These are phyloP conservation scores for Malacoraja senta DNA, from an alignment of 2,797 vertebrate genomes.

Conservation along the genomic window DNA sequence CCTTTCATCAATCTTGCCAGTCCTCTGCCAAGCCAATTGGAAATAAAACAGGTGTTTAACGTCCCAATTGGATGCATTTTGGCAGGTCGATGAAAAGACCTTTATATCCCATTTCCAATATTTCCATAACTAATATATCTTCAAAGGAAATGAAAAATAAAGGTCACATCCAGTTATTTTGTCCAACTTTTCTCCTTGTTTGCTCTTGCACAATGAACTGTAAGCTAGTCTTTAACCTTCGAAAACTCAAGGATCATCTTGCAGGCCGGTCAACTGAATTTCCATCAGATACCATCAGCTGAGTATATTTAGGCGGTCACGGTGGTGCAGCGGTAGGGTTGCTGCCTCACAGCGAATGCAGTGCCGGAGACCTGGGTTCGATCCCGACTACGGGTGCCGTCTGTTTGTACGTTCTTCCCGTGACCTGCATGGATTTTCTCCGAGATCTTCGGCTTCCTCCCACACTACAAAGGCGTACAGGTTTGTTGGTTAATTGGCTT, in stretches of 20 bases:
- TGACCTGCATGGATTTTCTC: too few relatives aligned
- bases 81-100: not conserved
- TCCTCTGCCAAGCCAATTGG: not conserved
- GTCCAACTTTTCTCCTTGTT: not conserved
- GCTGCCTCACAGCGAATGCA: too few relatives aligned
- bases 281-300: not conserved
- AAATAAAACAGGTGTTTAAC: not conserved
- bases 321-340: too few relatives aligned
- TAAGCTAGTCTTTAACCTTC: not conserved
- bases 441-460: too few relatives aligned
- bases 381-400: too few relatives aligned
- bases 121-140: not conserved
- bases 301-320: too few relatives aligned
- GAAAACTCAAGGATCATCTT: not conserved
- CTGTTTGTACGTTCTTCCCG: too few relatives aligned
- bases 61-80: not conserved
- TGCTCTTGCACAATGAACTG: not conserved
- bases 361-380: too few relatives aligned
- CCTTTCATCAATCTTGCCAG: too few relatives aligned
- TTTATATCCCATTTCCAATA: not conserved
- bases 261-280: not conserved
- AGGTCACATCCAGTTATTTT: not conserved
- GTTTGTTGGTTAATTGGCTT: too few relatives aligned
- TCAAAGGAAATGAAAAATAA: not conserved
- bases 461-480: too few relatives aligned